phyloP scores from a whole-genome alignment of 2,113 vertebrate species.

The Apteryx owenii region DNA sequence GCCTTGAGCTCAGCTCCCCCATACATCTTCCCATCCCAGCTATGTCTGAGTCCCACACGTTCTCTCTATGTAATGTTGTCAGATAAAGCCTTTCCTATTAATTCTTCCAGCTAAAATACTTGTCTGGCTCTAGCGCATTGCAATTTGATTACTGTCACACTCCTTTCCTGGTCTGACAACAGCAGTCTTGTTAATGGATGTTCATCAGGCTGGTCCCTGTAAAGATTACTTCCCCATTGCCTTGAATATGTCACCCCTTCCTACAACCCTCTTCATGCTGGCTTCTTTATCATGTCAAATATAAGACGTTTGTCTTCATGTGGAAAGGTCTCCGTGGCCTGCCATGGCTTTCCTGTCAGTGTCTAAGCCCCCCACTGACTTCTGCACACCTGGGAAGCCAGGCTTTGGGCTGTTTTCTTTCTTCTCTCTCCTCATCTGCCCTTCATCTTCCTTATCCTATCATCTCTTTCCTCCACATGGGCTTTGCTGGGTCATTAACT shows the following conservation, averaged over 20 bases:
- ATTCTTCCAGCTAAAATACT: background rate
- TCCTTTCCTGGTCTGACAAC: background rate
- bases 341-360: background rate
- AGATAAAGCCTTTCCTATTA: background rate
- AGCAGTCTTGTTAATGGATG: background rate
- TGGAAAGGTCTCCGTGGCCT: background rate
- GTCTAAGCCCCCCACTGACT: background rate
- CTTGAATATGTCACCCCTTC: background rate
- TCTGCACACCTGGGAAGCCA: background rate
- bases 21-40: background rate
- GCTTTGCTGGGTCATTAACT: background rate
- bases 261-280: background rate
- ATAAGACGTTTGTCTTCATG: background rate
- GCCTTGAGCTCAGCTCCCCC: background rate
- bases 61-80: background rate
- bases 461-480: background rate
- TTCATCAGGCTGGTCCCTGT: background rate
- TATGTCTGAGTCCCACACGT: fast-evolving
- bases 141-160: fast-evolving
- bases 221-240: background rate
- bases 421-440: background rate
- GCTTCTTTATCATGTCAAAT: background rate
- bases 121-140: fast-evolving
- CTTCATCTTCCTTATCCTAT: background rate
- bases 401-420: background rate